phyloP scores from a whole-genome alignment of 2,113 vertebrate species.

The Antennarius striatus region DNA sequence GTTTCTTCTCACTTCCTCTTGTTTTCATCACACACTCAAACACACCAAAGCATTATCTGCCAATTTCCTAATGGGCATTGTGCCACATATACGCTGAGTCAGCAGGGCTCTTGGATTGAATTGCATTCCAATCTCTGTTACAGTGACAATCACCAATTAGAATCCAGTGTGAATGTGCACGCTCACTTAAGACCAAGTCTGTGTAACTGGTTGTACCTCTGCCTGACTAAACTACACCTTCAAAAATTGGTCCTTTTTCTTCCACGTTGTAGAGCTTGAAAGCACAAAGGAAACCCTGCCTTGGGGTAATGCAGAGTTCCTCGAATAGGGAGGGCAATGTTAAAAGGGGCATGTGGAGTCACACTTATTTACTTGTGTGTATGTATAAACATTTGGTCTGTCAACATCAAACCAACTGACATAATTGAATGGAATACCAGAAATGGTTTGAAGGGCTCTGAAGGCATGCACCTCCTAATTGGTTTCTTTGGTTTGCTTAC shows the following conservation, averaged over 20 bases:
- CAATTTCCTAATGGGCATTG: slow-evolving; percentile 42
- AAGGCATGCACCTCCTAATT: too few species aligned
- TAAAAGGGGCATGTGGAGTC: too few species aligned
- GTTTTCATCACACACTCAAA: slow-evolving; percentile 15
- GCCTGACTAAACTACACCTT: slow-evolving; percentile 41
- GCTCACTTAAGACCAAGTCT: slow-evolving; percentile 4
- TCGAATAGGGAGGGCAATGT: too few species aligned
- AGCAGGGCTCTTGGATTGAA: slow-evolving; percentile 50
- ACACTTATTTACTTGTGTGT: too few species aligned
- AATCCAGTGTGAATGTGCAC: slow-evolving; percentile 5
- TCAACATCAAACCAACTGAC: too few species aligned
- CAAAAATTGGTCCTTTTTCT: slow-evolving; percentile 30
- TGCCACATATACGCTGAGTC: slow-evolving; percentile 39
- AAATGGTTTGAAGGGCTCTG: too few species aligned
- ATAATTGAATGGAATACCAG: too few species aligned
- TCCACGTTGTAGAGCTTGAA: slow-evolving; percentile 28
- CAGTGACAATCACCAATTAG: slow-evolving; percentile 40
- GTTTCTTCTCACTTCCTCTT: slow-evolving; percentile 6
- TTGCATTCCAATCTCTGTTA: slow-evolving; percentile 55
- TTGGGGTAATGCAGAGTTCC: slow-evolving; percentile 5
- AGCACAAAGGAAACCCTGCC: slow-evolving; percentile 27
- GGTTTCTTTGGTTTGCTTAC: too few species aligned
- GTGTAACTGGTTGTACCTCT: slow-evolving; percentile 24
- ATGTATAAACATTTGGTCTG: too few species aligned
- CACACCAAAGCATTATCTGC: slow-evolving; percentile 33